Conservation (phyloP, 2,888 invertebrate genomes). For the Notodonta ziczac region DNA sequence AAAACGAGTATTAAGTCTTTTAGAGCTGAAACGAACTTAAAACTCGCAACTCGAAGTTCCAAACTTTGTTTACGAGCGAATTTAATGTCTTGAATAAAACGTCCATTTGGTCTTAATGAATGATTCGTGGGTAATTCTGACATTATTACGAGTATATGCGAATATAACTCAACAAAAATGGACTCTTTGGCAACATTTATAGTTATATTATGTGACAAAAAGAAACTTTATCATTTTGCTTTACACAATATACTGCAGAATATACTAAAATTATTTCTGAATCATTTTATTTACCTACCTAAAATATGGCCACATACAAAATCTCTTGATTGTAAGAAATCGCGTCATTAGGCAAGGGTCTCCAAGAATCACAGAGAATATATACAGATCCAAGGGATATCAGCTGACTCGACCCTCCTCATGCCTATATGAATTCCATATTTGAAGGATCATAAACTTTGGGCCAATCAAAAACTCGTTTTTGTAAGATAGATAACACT, state of each 20-base stretch:
- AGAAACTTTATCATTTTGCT: no score
- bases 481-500: slow-evolving; percentile 28
- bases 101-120: slow-evolving; percentile 1
- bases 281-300: no score
- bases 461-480: slow-evolving; percentile 23
- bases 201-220: no score
- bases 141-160: slow-evolving; percentile 12
- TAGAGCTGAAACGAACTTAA: slow-evolving; percentile 36
- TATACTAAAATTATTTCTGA: no score
- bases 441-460: slow-evolving; percentile 22
- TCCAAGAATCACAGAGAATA: background rate
- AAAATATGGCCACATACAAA: background rate
- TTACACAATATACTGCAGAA: no score
- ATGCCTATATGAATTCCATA: slow-evolving; percentile 12
- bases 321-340: slow-evolving; percentile 9
- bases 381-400: background rate
- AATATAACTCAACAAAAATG: slow-evolving; percentile 2
- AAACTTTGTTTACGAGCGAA: slow-evolving; percentile 35
- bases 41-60: slow-evolving; percentile 35
- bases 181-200: no score
- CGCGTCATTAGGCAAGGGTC: slow-evolving; percentile 7
- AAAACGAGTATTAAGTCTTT: slow-evolving; percentile 40
- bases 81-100: slow-evolving; percentile 30
- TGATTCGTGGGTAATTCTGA: slow-evolving; percentile 7
- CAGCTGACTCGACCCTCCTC: background rate